Percentiles rank a stretch among this genome's conserved stretches.
Conservation (phyloP, 2,113 vertebrate species). For the Thunnus thynnus region DNA sequence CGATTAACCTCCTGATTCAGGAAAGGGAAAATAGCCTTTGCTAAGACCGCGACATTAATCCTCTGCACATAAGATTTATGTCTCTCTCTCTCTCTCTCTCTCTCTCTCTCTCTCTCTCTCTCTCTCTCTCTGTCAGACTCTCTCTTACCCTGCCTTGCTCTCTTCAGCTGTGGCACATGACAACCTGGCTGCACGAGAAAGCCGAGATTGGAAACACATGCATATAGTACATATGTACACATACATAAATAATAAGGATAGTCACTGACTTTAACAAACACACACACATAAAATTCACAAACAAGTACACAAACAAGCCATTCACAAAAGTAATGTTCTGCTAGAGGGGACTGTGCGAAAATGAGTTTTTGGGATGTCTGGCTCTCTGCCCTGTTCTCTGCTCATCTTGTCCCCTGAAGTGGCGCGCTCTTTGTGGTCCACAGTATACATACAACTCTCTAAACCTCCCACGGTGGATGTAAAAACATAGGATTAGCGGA, state of each 20-base stretch:
- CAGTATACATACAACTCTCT: constrained; percentile 19
- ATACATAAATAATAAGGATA: not conserved
- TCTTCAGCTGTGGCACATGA: constrained; percentile 4
- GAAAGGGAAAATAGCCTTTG: constrained; percentile 48
- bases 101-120: not conserved
- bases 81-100: constrained; percentile 12
- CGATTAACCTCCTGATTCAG: constrained; percentile 70
- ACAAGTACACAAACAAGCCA: constrained; percentile 62
- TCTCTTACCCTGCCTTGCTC: not conserved
- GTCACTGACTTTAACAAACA: not conserved
- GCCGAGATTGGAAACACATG: constrained; percentile 21
- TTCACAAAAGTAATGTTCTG: constrained; percentile 69
- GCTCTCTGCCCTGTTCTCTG: constrained; percentile 43
- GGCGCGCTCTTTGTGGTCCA: constrained; percentile 17
- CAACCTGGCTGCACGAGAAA: not conserved
- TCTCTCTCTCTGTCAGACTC: not conserved
- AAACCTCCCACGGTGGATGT: constrained; percentile 46
- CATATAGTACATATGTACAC: not conserved
- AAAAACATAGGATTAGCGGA: constrained; percentile 70
- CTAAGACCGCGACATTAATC: constrained; percentile 59
- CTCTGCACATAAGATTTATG: constrained; percentile 42
- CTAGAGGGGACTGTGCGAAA: constrained; percentile 72
- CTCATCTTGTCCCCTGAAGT: constrained; percentile 57
- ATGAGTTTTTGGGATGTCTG: constrained; percentile 74
- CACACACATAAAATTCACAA: constrained; percentile 1